These are phyloP conservation scores for Cyprinodon tularosa DNA, from an alignment of 2,113 vertebrate genomes.

Conservation along the genomic window DNA sequence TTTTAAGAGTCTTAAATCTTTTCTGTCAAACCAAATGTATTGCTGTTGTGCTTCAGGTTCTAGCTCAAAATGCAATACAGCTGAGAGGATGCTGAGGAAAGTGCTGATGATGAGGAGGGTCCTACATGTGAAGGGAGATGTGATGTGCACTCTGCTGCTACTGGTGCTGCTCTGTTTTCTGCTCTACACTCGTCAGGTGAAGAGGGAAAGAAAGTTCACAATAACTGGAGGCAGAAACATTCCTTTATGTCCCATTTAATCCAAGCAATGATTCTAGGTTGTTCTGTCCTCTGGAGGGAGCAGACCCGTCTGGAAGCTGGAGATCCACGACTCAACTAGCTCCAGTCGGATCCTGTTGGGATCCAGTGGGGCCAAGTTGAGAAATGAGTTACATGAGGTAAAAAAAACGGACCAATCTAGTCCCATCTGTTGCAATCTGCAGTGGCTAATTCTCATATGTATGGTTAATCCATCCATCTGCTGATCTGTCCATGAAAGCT, in stretches of 20 bases:
- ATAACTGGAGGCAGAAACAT: background rate
- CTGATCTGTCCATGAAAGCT: too few relatives aligned
- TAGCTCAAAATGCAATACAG: background rate
- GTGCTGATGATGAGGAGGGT: slow-evolving; percentile 81
- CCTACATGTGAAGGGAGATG: slow-evolving; percentile 86
- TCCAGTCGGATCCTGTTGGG: slow-evolving; percentile 53
- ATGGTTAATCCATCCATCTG: background rate
- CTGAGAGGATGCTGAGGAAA: slow-evolving; percentile 31
- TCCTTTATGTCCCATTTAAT: background rate
- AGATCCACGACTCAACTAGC: slow-evolving; percentile 58
- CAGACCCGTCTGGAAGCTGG: slow-evolving; percentile 39
- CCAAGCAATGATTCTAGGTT: slow-evolving; percentile 23
- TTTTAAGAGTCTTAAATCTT: too few relatives aligned
- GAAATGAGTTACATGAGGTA: slow-evolving; percentile 32
- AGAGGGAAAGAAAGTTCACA: background rate
- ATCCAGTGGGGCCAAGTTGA: slow-evolving; percentile 27
- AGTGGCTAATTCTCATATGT: too few relatives aligned
- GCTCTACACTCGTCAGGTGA: slow-evolving; percentile 84
- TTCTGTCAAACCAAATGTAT: background rate
- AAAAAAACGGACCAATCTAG: background rate
- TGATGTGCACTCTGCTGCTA: slow-evolving; percentile 86
- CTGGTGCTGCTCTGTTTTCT: slow-evolving; percentile 82
- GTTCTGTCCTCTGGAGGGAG: slow-evolving; percentile 49
- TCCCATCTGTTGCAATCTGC: too few relatives aligned
- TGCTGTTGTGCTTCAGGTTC: background rate